A percentile compares a stretch with the other conserved stretches of the same genome.
phyloP scores from a whole-genome alignment of 2,113 vertebrate genomes.

The Onychostoma macrolepis region DNA sequence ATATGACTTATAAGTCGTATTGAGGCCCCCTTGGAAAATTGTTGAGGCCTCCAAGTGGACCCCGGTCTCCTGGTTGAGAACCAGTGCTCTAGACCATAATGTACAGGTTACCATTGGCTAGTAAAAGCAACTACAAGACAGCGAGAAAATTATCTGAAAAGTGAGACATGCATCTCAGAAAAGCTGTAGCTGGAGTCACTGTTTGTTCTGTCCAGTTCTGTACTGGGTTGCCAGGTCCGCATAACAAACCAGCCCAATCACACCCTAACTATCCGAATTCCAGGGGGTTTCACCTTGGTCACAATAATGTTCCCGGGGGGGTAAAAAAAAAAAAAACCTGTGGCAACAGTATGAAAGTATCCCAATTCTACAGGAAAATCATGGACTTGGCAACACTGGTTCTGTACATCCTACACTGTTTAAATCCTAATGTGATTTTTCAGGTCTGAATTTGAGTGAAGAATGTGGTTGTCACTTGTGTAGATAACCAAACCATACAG shows the following conservation, averaged over 20 bases:
- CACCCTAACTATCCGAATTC: too few relatives aligned
- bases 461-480: neutral
- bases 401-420: neutral
- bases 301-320: too few relatives aligned
- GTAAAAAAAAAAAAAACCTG: too few relatives aligned
- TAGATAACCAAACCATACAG: slow-evolving; percentile 4
- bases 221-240: too few relatives aligned
- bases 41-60: neutral
- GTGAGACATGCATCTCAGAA: too few relatives aligned
- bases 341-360: neutral
- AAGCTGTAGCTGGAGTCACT: too few relatives aligned
- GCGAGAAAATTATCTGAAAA: too few relatives aligned
- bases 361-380: neutral
- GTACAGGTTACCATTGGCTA: neutral
- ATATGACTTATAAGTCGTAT: neutral
- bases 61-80: neutral
- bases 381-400: neutral
- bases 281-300: too few relatives aligned
- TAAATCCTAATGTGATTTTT: neutral
- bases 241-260: too few relatives aligned
- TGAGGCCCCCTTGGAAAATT: neutral
- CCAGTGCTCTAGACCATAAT: neutral
- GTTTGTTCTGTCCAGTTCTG: too few relatives aligned
- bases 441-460: neutral
- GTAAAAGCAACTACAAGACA: neutral